Conservation (phyloP, 2,888 invertebrate species). For the Andrena bicolor region DNA sequence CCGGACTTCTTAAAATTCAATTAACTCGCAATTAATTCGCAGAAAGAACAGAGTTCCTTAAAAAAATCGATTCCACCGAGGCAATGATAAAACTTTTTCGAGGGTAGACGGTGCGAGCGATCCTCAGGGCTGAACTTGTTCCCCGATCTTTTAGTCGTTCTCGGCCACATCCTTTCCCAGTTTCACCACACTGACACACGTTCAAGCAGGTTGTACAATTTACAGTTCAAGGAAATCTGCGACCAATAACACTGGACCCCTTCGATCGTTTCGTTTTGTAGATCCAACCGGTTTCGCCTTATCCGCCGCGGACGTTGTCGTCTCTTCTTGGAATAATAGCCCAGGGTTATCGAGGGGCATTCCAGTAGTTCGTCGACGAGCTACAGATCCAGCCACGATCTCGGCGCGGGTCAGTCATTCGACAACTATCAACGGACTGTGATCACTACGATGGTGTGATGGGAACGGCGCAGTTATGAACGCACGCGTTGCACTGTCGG, state of each 20-base stretch:
- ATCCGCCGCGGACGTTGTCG: not conserved
- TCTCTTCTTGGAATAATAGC: not conserved
- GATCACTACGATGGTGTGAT: conserved; percentile 26
- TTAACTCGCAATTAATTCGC: too few species aligned
- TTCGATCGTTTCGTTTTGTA: not conserved
- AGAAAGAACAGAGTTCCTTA: too few species aligned
- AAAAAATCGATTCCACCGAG: too few species aligned
- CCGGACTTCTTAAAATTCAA: too few species aligned
- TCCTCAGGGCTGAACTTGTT: not conserved
- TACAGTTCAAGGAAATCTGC: not conserved
- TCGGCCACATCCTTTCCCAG: not conserved
- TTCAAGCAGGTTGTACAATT: not conserved
- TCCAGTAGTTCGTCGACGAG: not conserved
- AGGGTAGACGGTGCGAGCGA: too few species aligned
- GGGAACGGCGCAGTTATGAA: conserved; percentile 40
- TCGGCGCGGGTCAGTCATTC: conserved; percentile 35
- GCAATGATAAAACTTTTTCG: too few species aligned
- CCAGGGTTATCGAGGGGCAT: not conserved
- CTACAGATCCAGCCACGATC: not conserved
- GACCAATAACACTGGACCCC: too few species aligned
- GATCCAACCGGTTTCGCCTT: not conserved
- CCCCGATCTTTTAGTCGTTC: not conserved
- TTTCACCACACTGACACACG: not conserved
- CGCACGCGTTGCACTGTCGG: conserved; percentile 38
- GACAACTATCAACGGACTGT: conserved; percentile 26